These are phyloP conservation scores for Lobophora halterata DNA, from an alignment of 2,888 invertebrate species.

Conservation along the genomic window DNA sequence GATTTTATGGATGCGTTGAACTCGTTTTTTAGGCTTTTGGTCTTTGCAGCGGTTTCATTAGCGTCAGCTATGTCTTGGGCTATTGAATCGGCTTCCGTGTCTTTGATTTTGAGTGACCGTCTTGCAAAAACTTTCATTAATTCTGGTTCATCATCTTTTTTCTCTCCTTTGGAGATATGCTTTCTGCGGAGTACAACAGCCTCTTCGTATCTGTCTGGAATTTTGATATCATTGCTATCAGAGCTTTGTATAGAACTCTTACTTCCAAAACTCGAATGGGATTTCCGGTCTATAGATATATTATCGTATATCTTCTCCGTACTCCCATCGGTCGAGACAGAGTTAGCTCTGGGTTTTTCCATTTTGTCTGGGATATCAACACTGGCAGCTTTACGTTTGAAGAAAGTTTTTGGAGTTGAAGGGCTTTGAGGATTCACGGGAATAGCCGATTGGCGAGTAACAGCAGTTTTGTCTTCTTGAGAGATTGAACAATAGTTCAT, in stretches of 20 bases:
- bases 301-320: constrained; percentile 71
- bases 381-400: constrained; percentile 79
- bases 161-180: constrained; percentile 61
- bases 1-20: constrained; percentile 80
- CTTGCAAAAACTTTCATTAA: constrained; percentile 91
- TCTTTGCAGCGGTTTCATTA: constrained; percentile 54
- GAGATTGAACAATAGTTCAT: too few relatives aligned
- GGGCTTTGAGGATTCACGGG: constrained; percentile 58
- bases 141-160: constrained; percentile 87
- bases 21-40: constrained; percentile 66
- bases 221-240: constrained; percentile 67
- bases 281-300: constrained; percentile 71
- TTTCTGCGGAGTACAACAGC: constrained; percentile 81
- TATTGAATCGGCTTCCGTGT: constrained; percentile 82
- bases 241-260: constrained; percentile 74
- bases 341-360: constrained; percentile 64
- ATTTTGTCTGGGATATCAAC: constrained; percentile 74
- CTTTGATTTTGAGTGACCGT: constrained; percentile 89
- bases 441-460: constrained; percentile 40
- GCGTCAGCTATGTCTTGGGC: constrained; percentile 79
- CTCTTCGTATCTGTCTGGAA: constrained; percentile 67
- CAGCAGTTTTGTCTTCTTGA: constrained; percentile 50
- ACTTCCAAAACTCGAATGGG: constrained; percentile 73
- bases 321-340: constrained; percentile 67
- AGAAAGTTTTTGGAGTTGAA: constrained; percentile 69